Evolutionary conservation across 2,888 invertebrate genomes (phyloP).

Genomic region (Drosophila buzzatii): DNA sequence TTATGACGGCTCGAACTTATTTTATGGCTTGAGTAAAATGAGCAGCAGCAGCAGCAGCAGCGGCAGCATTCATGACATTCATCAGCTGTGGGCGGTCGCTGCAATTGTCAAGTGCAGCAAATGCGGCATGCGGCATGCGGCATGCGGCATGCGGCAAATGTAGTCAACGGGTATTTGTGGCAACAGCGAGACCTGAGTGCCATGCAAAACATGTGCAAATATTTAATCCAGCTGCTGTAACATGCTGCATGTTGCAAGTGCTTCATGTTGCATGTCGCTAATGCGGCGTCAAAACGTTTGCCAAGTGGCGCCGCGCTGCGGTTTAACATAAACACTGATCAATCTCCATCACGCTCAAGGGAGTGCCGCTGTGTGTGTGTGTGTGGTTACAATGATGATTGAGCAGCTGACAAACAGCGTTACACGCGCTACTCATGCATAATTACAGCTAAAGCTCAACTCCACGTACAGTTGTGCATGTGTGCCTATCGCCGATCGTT

Average conservation of each 20-base stretch:
- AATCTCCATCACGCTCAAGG: slow-evolving; percentile 41
- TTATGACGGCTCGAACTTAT: slow-evolving; percentile 57
- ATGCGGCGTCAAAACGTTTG: slow-evolving; percentile 31
- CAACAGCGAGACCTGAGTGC: slow-evolving; percentile 16
- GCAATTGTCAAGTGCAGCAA: slow-evolving; percentile 35
- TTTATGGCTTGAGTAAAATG: slow-evolving; percentile 45
- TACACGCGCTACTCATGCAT: slow-evolving; percentile 26
- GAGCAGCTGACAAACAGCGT: slow-evolving; percentile 29
- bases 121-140: slow-evolving; percentile 11
- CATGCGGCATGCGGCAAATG: slow-evolving; percentile 20
- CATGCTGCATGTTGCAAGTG: slow-evolving; percentile 23
- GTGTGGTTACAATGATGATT: slow-evolving; percentile 42
- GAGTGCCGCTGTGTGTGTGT: background rate
- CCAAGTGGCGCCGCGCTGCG: slow-evolving; percentile 33
- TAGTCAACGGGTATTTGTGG: slow-evolving; percentile 22
- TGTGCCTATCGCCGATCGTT: slow-evolving; percentile 31
- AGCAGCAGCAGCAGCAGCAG: slow-evolving; percentile 8
- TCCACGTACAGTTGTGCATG: slow-evolving; percentile 2
- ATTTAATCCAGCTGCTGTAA: slow-evolving; percentile 28
- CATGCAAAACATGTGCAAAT: slow-evolving; percentile 44
- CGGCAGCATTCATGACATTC: background rate
- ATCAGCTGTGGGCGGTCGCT: slow-evolving; percentile 14
- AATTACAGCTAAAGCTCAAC: slow-evolving; percentile 16
- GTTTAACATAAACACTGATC: slow-evolving; percentile 55
- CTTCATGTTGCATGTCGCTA: slow-evolving; percentile 14